Percentiles rank a stretch among this genome's conserved stretches.
Evolutionary conservation across 2,888 invertebrate species (phyloP).

Genomic region (Rhamnusium bicolor): DNA sequence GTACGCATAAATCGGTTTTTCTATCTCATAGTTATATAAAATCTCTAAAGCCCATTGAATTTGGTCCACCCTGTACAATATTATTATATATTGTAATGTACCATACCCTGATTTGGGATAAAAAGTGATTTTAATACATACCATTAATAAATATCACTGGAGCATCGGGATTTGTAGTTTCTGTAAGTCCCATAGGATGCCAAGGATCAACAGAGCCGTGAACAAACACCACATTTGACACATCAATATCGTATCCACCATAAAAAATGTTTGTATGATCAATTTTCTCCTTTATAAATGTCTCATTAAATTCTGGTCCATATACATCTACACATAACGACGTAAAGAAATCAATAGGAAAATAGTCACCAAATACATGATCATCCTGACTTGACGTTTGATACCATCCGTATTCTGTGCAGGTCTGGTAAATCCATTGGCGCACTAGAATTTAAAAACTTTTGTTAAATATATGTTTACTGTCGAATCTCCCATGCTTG

Average conservation of each 20-base stretch:
- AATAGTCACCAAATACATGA: constrained; percentile 81
- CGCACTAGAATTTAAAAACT: constrained; percentile 81
- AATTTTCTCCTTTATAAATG: constrained; percentile 76
- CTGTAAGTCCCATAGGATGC: constrained; percentile 73
- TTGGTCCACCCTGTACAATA: too few relatives aligned
- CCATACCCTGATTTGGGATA: too few relatives aligned
- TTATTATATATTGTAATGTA: too few relatives aligned
- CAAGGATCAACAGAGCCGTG: constrained; percentile 78
- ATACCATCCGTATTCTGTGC: constrained; percentile 96
- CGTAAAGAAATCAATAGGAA: constrained; percentile 78
- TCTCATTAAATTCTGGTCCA: constrained; percentile 71
- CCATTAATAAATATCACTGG: constrained; percentile 52
- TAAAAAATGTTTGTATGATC: constrained; percentile 74
- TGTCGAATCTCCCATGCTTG: too few relatives aligned
- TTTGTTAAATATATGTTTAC: not conserved
- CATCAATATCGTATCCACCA: constrained; percentile 72
- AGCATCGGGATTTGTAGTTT: constrained; percentile 62
- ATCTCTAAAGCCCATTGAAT: too few relatives aligned
- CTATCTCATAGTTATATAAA: too few relatives aligned
- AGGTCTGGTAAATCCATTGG: constrained; percentile 96
- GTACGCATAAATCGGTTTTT: too few relatives aligned
- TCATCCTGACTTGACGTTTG: constrained; percentile 84
- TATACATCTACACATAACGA: constrained; percentile 87
- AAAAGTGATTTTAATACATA: not conserved
- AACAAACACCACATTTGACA: constrained; percentile 74